phyloP scores from a whole-genome alignment of 2,888 invertebrate species.

The Volucella bombylans region DNA sequence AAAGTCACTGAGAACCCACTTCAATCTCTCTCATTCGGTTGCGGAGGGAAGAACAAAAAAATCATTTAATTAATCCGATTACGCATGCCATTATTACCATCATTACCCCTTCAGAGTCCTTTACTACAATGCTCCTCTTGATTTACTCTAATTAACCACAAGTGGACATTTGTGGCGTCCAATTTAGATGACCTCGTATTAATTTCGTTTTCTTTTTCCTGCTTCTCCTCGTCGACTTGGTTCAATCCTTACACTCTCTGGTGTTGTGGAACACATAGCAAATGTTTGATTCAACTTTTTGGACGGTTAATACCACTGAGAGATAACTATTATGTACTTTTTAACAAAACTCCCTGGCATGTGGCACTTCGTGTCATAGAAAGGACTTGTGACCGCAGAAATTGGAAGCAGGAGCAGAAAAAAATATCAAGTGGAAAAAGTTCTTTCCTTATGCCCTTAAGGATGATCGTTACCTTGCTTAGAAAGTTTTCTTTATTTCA shows the following conservation, averaged over 20 bases:
- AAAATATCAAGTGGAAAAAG: not conserved
- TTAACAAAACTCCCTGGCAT: constrained; percentile 15
- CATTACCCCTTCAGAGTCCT: not conserved
- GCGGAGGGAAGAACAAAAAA: not conserved
- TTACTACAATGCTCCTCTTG: constrained; percentile 1
- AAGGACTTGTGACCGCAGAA: constrained; percentile 3
- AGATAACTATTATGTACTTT: constrained; percentile 2
- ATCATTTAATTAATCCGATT: constrained; percentile 44
- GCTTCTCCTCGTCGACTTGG: not conserved
- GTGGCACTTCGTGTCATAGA: constrained; percentile 2
- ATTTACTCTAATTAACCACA: constrained; percentile 43
- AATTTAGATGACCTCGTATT: constrained; percentile 8
- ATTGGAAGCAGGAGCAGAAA: not conserved
- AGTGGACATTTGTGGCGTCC: constrained; percentile 31
- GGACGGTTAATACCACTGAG: constrained; percentile 18
- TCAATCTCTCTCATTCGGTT: not conserved
- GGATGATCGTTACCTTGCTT: constrained; percentile 13
- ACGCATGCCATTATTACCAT: not conserved
- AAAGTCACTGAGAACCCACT: too few species aligned
- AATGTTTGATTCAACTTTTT: constrained; percentile 33
- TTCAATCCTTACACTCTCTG: constrained; percentile 18
- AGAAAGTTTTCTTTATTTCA: not conserved
- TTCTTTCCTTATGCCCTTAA: not conserved
- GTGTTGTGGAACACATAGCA: not conserved
- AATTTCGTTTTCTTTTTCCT: not conserved